A percentile compares a stretch with the other conserved stretches of the same genome.
phyloP scores from a whole-genome alignment of 2,888 invertebrate genomes.

The Polyploca ridens region DNA sequence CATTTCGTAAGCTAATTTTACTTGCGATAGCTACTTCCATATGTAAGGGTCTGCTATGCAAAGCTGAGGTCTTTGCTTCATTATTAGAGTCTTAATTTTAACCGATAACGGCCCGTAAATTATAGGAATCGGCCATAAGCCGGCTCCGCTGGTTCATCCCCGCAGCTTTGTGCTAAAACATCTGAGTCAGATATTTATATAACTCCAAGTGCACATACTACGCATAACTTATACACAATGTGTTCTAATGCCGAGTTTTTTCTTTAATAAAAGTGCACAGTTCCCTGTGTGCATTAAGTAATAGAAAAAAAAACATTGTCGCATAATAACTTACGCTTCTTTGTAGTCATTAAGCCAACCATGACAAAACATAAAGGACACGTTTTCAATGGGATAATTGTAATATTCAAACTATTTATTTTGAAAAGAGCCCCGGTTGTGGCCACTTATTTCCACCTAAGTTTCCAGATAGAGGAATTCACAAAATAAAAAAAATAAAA shows the following conservation, averaged over 20 bases:
- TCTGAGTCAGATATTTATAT: neutral
- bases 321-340: neutral
- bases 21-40: too few relatives aligned
- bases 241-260: conserved; percentile 1
- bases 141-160: neutral
- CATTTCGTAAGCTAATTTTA: too few relatives aligned
- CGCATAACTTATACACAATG: conserved; percentile 9
- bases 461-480: too few relatives aligned
- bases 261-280: conserved; percentile 1
- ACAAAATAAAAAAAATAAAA: too few relatives aligned
- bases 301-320: conserved; percentile 2
- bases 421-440: too few relatives aligned
- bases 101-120: too few relatives aligned
- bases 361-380: neutral
- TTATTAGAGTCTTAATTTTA: too few relatives aligned
- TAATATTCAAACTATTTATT: neutral
- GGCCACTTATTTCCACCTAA: too few relatives aligned
- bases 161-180: neutral
- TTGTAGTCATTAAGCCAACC: conserved; percentile 1
- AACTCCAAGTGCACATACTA: conserved; percentile 9
- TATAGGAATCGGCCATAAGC: neutral
- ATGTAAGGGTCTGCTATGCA: too few relatives aligned
- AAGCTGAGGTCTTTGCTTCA: too few relatives aligned
- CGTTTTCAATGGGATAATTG: conserved; percentile 1
- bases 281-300: conserved; percentile 1